Base-by-base conservation (phyloP, 2,888 invertebrate genomes). In the Noctua pronuba region DNA sequence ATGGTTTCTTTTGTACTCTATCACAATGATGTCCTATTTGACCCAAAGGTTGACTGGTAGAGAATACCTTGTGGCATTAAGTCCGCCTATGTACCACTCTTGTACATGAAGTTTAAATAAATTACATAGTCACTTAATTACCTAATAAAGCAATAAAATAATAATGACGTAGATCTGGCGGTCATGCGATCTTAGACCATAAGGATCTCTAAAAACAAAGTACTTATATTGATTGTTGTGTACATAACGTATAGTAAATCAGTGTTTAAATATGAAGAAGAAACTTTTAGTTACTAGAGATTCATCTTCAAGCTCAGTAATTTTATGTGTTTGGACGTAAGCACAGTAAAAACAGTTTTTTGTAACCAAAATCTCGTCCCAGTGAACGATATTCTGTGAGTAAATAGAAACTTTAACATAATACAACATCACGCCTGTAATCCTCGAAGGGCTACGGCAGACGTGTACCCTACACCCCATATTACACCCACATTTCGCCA, bases 151-250 rank as follows among this genome's bases (percentile, higher is more conserved):
- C n/a, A n/a, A n/a, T n/a, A n/a, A n/a, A n/a, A n/a, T n/a, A n/a
- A n/a, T n/a, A n/a, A 49, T 49, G 6, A 49, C 46, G 21, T 21
- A 49, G 21, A 18, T 46, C 6, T 46, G 18, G 18, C 46, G 18
- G 46, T 1, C 46, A 49, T n/a, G 7, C 2, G 28, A 28, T 28
- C 8, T 60, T 31, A 3, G 31, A 31, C 31, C 60, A 3, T 16
- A 62, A 64, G 78, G 80, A 78, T 80, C 80, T 41, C 76, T 67
- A 62, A 82, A 74, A 46, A 35, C 31, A 0, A 21, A n/a, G 7
- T 16, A 52, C 7, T 24, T 28, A 18, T 41, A 38, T 62, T 28
- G 7, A n/a, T 64, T 28, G 7, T 44, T 55, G 55, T 2, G n/a
- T 28, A 31, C 44, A 55, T 24, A 35, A 10, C 8, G n/a, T n/a